phyloP scores from a whole-genome alignment of 2,888 invertebrate species.

The Drosophila subquinaria region DNA sequence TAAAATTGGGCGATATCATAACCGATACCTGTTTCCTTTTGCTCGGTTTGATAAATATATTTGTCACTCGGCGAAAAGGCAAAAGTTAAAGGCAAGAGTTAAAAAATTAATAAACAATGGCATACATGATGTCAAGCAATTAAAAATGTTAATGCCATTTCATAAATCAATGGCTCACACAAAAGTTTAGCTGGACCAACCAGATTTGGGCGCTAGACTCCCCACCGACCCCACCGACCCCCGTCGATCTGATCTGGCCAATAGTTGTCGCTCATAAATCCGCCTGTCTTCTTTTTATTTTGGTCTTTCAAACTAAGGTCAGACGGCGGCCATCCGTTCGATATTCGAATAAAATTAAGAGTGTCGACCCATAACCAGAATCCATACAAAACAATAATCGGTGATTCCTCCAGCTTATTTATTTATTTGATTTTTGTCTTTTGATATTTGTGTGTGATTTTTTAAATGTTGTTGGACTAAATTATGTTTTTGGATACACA shows the following conservation, averaged over 20 bases:
- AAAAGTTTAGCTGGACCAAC: slow-evolving; percentile 52
- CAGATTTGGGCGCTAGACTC: slow-evolving; percentile 64
- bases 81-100: slow-evolving; percentile 40
- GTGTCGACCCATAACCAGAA: slow-evolving; percentile 58
- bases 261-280: slow-evolving; percentile 80
- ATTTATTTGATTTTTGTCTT: slow-evolving; percentile 25
- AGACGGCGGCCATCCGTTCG: slow-evolving; percentile 37
- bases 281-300: slow-evolving; percentile 53
- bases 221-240: slow-evolving; percentile 23
- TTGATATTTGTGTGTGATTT: slow-evolving; percentile 25
- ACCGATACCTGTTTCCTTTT: slow-evolving; percentile 64
- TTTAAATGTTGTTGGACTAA: slow-evolving; percentile 53
- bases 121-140: slow-evolving; percentile 83
- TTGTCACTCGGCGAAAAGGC: slow-evolving; percentile 66
- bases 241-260: slow-evolving; percentile 61
- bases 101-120: slow-evolving; percentile 83
- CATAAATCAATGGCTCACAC: slow-evolving; percentile 80
- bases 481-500: slow-evolving; percentile 62
- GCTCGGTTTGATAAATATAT: slow-evolving; percentile 77
- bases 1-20: slow-evolving; percentile 34
- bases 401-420: slow-evolving; percentile 49
- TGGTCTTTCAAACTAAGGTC: slow-evolving; percentile 43
- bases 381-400: slow-evolving; percentile 50
- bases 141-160: slow-evolving; percentile 84
- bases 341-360: slow-evolving; percentile 71